A percentile compares a stretch with the other conserved stretches of the same genome.
Evolutionary conservation across 2,888 invertebrate species (phyloP).

Genomic region (Cataglyphis livida): DNA sequence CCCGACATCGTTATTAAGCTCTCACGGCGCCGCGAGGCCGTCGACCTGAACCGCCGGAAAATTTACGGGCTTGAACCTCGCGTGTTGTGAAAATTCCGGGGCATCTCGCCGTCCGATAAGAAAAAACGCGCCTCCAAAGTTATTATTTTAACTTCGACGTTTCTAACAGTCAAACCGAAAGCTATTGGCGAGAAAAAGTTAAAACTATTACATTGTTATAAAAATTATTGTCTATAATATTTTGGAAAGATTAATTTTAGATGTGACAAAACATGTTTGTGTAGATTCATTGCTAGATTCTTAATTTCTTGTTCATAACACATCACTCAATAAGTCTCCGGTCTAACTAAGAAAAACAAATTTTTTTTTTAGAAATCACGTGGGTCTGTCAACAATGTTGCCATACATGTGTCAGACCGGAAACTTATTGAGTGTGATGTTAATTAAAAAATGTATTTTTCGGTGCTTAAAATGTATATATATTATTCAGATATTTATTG

Average conservation of each 20-base stretch:
- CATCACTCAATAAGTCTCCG: too few relatives aligned
- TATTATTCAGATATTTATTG: not conserved
- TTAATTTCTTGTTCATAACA: not conserved
- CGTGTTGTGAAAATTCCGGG: conserved; percentile 46
- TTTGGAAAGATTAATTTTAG: conserved; percentile 11
- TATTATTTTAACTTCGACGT: conserved; percentile 45
- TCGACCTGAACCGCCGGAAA: conserved; percentile 39
- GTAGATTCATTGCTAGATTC: not conserved
- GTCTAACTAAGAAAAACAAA: too few relatives aligned
- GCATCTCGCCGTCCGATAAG: conserved; percentile 43
- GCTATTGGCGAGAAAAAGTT: not conserved
- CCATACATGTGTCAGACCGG: too few relatives aligned
- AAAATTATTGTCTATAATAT: not conserved
- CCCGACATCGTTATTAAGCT: conserved; percentile 60
- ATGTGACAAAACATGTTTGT: not conserved
- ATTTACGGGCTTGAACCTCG: conserved; percentile 40
- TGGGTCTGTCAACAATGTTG: too few relatives aligned
- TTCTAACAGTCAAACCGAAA: not conserved
- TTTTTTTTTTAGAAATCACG: too few relatives aligned
- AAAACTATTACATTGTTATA: not conserved
- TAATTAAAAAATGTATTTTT: not conserved
- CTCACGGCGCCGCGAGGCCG: conserved; percentile 38
- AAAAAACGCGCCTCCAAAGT: conserved; percentile 19
- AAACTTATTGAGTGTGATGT: too few relatives aligned
- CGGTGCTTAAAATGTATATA: not conserved